Conservation (phyloP, 2,888 invertebrate species). For the Petrolisthes manimaculis region DNA sequence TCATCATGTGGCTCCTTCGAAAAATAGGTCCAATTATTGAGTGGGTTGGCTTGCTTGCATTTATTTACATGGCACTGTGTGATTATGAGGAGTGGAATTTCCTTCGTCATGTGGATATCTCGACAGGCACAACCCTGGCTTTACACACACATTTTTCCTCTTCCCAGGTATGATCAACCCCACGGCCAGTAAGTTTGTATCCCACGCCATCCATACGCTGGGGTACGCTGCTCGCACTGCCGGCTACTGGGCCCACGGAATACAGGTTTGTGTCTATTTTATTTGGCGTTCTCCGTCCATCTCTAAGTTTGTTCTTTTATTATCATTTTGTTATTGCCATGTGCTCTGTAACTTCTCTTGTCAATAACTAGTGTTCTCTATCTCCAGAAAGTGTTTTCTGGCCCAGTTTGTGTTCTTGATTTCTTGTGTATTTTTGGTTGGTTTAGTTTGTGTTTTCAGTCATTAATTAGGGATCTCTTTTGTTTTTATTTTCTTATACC, state of each 20-base stretch:
- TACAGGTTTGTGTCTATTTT: slow-evolving; percentile 13
- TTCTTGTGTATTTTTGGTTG: too few relatives aligned
- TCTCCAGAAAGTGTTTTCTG: too few relatives aligned
- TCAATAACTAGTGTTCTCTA: too few relatives aligned
- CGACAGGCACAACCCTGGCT: neutral
- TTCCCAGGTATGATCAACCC: slow-evolving; percentile 27
- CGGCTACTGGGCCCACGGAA: slow-evolving; percentile 44
- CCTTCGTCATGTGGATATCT: neutral
- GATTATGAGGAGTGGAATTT: too few relatives aligned
- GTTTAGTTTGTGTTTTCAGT: too few relatives aligned
- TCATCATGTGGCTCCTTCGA: neutral
- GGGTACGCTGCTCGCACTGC: slow-evolving; percentile 31
- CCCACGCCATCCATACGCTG: slow-evolving; percentile 40
- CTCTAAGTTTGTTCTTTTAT: too few relatives aligned
- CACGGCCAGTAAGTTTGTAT: slow-evolving; percentile 29
- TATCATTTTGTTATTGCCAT: too few relatives aligned
- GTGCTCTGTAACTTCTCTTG: too few relatives aligned
- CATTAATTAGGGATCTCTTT: too few relatives aligned
- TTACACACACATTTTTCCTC: neutral
- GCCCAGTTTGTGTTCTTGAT: too few relatives aligned
- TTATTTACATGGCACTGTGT: neutral
- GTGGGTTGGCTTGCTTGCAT: neutral
- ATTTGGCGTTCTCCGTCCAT: too few relatives aligned
- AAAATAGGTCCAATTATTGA: neutral
- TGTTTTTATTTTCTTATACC: too few relatives aligned